phyloP scores from a whole-genome alignment of 2,888 invertebrate species.

The Drosophila anomalata region DNA sequence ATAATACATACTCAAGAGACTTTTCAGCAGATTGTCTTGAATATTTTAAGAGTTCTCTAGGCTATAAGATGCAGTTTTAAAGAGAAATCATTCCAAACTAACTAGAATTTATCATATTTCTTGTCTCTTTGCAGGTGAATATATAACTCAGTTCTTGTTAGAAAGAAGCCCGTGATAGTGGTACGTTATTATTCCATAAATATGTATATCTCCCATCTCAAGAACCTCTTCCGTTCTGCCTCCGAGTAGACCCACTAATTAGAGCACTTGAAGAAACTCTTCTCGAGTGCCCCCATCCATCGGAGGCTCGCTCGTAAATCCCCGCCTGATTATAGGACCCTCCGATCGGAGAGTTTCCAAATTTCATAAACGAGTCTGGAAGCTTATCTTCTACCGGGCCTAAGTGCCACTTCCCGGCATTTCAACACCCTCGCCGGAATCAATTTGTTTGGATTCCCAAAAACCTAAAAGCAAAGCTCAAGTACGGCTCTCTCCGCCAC shows the following conservation, averaged over 20 bases:
- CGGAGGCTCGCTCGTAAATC: constrained; percentile 29
- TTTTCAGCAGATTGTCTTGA: too few relatives aligned
- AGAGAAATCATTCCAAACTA: not conserved
- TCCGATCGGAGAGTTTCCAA: not conserved
- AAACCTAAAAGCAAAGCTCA: constrained; percentile 63
- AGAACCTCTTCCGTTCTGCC: constrained; percentile 6
- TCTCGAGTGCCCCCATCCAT: constrained; percentile 21
- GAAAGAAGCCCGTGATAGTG: not conserved
- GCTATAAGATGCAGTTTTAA: too few relatives aligned
- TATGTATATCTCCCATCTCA: not conserved
- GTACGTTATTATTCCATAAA: not conserved
- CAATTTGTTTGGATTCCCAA: constrained; percentile 65
- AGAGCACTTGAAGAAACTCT: constrained; percentile 1
- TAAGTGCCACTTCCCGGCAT: constrained; percentile 71
- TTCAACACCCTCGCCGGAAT: constrained; percentile 67
- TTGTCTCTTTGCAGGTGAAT: not conserved
- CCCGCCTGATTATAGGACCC: constrained; percentile 27
- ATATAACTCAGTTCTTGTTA: too few relatives aligned
- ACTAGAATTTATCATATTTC: not conserved
- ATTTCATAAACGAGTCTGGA: not conserved
- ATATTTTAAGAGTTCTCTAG: too few relatives aligned
- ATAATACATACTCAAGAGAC: too few relatives aligned
- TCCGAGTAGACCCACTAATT: constrained; percentile 5
- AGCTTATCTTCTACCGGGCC: constrained; percentile 17
- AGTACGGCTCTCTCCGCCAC: constrained; percentile 30